Conservation (phyloP, 2,797 vertebrate genomes). For the Ctenopoma multispine region DNA sequence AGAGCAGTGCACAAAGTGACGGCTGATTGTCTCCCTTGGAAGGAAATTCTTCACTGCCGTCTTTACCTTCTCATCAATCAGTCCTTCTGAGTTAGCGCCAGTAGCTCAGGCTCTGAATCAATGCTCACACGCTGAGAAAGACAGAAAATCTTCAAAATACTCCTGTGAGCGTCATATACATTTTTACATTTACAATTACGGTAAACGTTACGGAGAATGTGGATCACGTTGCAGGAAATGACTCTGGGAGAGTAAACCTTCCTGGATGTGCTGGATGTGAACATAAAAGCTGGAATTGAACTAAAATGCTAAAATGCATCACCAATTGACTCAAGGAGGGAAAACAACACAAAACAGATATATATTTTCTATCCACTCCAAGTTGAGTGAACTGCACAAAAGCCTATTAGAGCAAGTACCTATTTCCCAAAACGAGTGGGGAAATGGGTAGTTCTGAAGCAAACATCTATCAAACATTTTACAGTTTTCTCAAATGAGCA, state of each 20-base stretch:
- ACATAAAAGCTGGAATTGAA: constrained; percentile 1
- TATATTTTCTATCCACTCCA: constrained; percentile 44
- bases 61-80: constrained; percentile 63
- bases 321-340: constrained; percentile 35
- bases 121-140: constrained; percentile 26
- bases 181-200: constrained; percentile 6
- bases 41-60: constrained; percentile 45
- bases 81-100: constrained; percentile 33
- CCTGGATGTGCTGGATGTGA: constrained; percentile 5
- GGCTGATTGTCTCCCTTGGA: constrained; percentile 42
- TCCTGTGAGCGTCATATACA: constrained; percentile 22
- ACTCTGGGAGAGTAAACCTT: neutral
- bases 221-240: constrained; percentile 26
- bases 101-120: constrained; percentile 2
- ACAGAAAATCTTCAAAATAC: neutral
- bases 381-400: constrained; percentile 29
- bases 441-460: constrained; percentile 28
- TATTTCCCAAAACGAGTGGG: constrained; percentile 31
- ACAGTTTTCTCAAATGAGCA: constrained; percentile 53
- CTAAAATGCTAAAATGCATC: constrained; percentile 42
- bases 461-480: constrained; percentile 45
- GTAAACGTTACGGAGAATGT: constrained; percentile 2
- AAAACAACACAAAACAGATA: constrained; percentile 48
- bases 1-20: constrained; percentile 40
- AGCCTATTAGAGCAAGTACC: constrained; percentile 39